These are phyloP conservation scores for Meleagris gallopavo DNA, from an alignment of 2,113 vertebrate genomes.

Conservation along the genomic window DNA sequence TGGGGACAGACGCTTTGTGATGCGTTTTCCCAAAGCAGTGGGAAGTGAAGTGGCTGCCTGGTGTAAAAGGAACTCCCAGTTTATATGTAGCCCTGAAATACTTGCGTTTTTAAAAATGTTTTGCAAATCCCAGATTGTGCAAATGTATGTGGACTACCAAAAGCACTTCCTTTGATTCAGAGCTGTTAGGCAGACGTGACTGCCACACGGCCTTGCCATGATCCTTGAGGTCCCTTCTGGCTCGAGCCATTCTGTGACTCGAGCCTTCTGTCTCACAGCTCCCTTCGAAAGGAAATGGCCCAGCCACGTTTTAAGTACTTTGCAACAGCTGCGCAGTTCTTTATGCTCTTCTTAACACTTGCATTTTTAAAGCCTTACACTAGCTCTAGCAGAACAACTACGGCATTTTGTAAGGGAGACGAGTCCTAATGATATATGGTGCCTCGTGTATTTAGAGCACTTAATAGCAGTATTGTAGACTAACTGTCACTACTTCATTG, in stretches of 20 bases:
- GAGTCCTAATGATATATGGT: neutral
- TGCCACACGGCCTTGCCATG: neutral
- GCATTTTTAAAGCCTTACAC: conserved; percentile 48
- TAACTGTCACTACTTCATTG: neutral
- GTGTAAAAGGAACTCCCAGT: neutral
- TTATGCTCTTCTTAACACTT: conserved; percentile 42
- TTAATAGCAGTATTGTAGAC: neutral
- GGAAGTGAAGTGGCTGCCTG: neutral
- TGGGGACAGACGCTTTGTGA: neutral
- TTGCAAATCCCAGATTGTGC: neutral
- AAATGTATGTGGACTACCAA: neutral
- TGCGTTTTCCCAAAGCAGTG: neutral
- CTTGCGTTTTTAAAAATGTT: neutral
- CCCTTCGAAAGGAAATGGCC: neutral
- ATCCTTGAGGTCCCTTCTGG: neutral
- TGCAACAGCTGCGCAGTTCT: conserved; percentile 42
- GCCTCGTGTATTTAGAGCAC: neutral
- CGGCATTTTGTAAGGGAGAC: neutral
- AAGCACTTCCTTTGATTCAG: neutral
- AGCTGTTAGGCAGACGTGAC: neutral
- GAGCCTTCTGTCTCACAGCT: neutral
- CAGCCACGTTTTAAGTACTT: conserved; percentile 3
- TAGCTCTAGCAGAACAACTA: conserved; percentile 4
- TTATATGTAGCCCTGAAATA: neutral
- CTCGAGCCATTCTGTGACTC: neutral